Percentiles rank a stretch among this genome's conserved stretches.
phyloP scores from a whole-genome alignment of 2,888 invertebrate species.

The Agonopterix subpropinquella region DNA sequence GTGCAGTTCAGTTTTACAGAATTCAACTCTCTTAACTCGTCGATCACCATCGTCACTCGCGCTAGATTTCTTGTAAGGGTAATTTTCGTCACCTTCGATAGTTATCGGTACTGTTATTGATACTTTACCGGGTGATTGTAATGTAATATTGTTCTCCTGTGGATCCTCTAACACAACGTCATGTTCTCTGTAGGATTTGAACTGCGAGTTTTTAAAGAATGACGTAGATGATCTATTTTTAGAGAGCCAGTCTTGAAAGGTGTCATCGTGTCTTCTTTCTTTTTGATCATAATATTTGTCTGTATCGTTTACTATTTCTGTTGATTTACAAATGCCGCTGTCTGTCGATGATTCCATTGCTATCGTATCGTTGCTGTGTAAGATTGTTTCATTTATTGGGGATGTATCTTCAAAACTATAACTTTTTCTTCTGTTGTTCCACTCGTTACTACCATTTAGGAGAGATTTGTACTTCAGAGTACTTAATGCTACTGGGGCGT shows the following conservation, averaged over 20 bases:
- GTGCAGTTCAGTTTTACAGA: constrained; percentile 92
- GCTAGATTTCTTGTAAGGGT: constrained; percentile 30
- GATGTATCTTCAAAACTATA: constrained; percentile 80
- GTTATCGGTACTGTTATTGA: constrained; percentile 57
- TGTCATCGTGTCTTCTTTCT: constrained; percentile 36
- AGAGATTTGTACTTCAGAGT: constrained; percentile 63
- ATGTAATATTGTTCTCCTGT: constrained; percentile 44
- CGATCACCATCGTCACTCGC: constrained; percentile 52
- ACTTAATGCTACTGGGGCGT: constrained; percentile 51
- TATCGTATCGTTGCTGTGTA: constrained; percentile 59
- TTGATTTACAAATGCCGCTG: constrained; percentile 84
- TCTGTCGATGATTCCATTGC: constrained; percentile 86
- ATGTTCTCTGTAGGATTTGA: constrained; percentile 38
- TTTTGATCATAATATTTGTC: constrained; percentile 30
- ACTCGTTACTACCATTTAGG: constrained; percentile 69
- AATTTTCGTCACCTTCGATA: constrained; percentile 39
- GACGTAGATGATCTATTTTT: constrained; percentile 47
- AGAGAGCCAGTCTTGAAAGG: constrained; percentile 60
- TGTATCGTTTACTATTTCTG: constrained; percentile 75
- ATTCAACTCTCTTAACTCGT: constrained; percentile 85
- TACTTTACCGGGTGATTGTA: constrained; percentile 58
- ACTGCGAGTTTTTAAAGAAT: constrained; percentile 36
- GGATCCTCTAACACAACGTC: constrained; percentile 38
- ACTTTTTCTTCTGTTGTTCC: constrained; percentile 85
- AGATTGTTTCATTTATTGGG: constrained; percentile 43